Percentiles rank a stretch among this genome's conserved stretches.
Conservation (phyloP, 2,797 vertebrate genomes). For the Trematomus bernacchii region DNA sequence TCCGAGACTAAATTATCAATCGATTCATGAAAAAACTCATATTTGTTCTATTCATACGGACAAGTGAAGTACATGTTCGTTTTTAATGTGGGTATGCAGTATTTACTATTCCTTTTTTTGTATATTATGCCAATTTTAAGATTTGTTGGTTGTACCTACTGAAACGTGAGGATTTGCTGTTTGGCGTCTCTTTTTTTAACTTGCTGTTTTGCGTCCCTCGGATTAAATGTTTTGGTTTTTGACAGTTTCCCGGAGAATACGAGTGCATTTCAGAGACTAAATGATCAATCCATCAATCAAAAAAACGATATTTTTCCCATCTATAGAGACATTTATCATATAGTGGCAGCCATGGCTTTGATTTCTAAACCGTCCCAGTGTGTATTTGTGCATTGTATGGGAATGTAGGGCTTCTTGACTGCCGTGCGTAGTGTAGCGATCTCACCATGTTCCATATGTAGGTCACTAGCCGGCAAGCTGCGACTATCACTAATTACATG, state of each 20-base stretch:
- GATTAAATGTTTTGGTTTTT: background rate
- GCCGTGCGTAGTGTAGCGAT: background rate
- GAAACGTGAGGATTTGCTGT: background rate
- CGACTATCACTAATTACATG: conserved; percentile 57
- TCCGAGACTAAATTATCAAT: background rate
- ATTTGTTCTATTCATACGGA: no score
- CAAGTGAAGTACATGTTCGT: no score
- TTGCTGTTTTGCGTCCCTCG: no score
- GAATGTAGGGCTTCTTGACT: background rate
- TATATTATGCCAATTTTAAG: no score
- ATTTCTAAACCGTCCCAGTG: background rate
- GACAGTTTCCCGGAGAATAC: background rate
- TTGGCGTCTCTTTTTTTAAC: background rate
- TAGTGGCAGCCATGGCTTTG: background rate
- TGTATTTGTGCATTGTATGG: background rate
- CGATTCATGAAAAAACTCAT: background rate
- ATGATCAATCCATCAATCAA: background rate
- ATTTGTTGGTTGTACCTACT: background rate
- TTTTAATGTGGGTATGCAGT: no score
- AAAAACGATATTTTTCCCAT: background rate
- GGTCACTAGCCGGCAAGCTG: conserved; percentile 72
- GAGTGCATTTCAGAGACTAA: background rate
- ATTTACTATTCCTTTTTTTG: no score
- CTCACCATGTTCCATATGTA: conserved; percentile 67
- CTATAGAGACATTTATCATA: background rate